Percentiles rank a stretch among this genome's conserved stretches.
Conservation (phyloP, 2,797 vertebrate genomes). For the Cyclopterus lumpus region DNA sequence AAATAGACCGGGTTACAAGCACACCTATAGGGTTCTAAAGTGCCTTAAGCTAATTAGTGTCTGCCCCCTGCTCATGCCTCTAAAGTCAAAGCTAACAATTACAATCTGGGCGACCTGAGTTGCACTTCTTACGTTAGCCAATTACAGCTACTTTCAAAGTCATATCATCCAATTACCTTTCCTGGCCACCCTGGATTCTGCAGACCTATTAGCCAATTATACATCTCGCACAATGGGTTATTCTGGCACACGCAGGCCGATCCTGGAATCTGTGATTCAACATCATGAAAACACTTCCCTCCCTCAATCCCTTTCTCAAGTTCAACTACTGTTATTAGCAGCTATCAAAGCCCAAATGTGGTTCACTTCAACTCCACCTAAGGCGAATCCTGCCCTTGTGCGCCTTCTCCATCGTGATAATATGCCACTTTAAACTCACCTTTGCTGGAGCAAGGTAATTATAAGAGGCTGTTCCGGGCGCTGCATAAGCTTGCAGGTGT, state of each 20-base stretch:
- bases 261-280: conserved; percentile 2
- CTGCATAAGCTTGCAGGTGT: conserved; percentile 13
- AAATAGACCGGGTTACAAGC: conserved; percentile 48
- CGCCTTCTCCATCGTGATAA: conserved; percentile 21
- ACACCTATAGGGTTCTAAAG: conserved; percentile 50
- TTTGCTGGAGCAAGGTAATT: conserved; percentile 26
- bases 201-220: conserved; percentile 52
- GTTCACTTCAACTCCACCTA: conserved; percentile 4
- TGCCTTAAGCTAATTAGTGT: conserved; percentile 55
- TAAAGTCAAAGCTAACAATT: conserved; percentile 58
- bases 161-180: conserved; percentile 56
- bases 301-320: not conserved
- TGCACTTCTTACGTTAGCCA: conserved; percentile 52
- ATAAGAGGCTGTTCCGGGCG: conserved; percentile 15
- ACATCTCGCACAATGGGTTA: conserved; percentile 25
- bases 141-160: conserved; percentile 63
- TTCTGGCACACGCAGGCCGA: not conserved
- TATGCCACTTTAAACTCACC: conserved; percentile 37
- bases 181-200: conserved; percentile 28
- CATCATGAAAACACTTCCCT: conserved; percentile 26
- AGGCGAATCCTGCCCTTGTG: not conserved
- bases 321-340: conserved; percentile 39
- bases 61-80: conserved; percentile 34
- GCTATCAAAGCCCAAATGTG: conserved; percentile 32
- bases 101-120: conserved; percentile 26